Evolutionary conservation across 1,140 invertebrate genomes (phyloP).

Genomic region (Augochlora pura): DNA sequence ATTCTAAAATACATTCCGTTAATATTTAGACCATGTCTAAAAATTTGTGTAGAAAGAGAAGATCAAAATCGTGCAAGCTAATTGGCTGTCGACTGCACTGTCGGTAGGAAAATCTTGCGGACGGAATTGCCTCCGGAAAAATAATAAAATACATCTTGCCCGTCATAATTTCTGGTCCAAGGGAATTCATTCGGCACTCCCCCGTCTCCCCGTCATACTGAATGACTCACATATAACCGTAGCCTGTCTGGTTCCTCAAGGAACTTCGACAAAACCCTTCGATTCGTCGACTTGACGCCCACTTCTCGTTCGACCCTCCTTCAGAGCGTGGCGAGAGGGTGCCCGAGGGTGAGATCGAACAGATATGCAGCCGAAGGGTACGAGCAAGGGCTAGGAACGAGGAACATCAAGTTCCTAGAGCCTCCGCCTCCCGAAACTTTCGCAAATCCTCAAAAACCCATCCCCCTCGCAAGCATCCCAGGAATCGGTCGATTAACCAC

Average conservation of each 20-base stretch:
- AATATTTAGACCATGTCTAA: no score
- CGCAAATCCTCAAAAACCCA: constrained; percentile 22
- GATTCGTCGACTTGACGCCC: constrained; percentile 34
- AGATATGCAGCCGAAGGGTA: constrained; percentile 29
- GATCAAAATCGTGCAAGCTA: no score
- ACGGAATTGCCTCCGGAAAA: no score
- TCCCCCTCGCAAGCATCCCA: constrained; percentile 6
- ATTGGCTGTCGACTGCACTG: no score
- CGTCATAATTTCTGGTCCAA: not conserved
- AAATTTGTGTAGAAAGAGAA: no score
- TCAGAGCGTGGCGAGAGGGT: constrained; percentile 15
- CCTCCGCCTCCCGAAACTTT: constrained; percentile 47
- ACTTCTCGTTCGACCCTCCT: constrained; percentile 30
- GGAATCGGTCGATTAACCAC: no score
- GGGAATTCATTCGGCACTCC: not conserved
- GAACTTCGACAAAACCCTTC: constrained; percentile 14
- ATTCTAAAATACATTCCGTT: no score
- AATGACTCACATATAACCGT: constrained; percentile 6
- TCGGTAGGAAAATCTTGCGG: no score
- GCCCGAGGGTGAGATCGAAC: constrained; percentile 38
- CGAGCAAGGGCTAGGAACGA: constrained; percentile 28
- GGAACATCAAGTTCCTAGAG: constrained; percentile 52
- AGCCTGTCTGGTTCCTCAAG: constrained; percentile 1
- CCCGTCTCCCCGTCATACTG: not conserved
- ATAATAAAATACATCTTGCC: no score